A percentile compares a stretch with the other conserved stretches of the same genome.
Evolutionary conservation across 2,797 vertebrate genomes (phyloP).

Genomic region (Ctenosaura bakeri): DNA sequence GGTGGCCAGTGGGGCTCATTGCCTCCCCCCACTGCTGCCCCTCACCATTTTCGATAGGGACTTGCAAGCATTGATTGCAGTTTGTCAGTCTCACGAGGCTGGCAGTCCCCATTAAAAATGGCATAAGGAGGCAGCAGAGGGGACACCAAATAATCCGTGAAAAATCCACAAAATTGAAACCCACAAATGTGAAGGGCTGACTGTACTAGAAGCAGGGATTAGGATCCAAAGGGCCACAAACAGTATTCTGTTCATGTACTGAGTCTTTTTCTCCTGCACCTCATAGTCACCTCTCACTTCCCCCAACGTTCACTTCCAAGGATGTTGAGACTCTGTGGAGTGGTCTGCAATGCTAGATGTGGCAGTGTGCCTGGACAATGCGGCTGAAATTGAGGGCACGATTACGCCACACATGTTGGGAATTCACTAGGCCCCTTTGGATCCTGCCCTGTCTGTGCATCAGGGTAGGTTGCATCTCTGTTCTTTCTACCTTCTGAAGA

Average conservation of each 20-base stretch:
- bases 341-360: neutral
- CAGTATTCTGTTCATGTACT: neutral
- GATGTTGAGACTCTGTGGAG: neutral
- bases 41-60: too few species aligned
- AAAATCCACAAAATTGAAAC: too few species aligned
- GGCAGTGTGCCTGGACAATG: neutral
- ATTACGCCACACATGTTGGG: too few species aligned
- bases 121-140: too few species aligned
- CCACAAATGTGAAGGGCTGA: too few species aligned
- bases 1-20: too few species aligned
- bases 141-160: too few species aligned
- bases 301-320: neutral
- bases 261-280: neutral
- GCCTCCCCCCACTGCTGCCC: too few species aligned
- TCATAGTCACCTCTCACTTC: neutral
- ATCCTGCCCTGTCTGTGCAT: constrained; percentile 43
- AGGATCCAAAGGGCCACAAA: neutral
- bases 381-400: neutral
- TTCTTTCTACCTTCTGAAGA: constrained; percentile 72
- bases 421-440: neutral
- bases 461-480: constrained; percentile 63
- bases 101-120: too few species aligned
- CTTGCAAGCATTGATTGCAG: too few species aligned
- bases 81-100: too few species aligned
- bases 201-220: constrained; percentile 12